Evolutionary conservation across 2,888 invertebrate species (phyloP).

Genomic region (Tetrapedia diversipes): DNA sequence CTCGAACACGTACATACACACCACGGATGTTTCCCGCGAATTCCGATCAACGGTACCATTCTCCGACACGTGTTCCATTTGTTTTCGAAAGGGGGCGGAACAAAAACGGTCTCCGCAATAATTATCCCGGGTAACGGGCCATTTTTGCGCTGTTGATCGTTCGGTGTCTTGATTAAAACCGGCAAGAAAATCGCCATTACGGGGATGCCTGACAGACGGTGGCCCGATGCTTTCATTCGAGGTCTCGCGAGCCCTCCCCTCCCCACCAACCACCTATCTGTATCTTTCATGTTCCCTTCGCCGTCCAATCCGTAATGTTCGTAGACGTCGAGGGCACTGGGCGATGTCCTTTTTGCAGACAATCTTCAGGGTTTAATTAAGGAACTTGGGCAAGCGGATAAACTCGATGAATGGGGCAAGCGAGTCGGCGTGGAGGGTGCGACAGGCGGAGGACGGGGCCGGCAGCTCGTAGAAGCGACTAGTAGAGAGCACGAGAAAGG

Average conservation of each 20-base stretch:
- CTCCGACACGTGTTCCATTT: not conserved
- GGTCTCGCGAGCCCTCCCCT: conserved; percentile 2
- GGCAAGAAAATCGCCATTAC: conserved; percentile 68
- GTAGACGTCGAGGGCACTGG: conserved; percentile 63
- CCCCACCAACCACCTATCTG: conserved; percentile 43
- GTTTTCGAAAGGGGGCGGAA: not conserved
- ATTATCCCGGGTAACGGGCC: conserved; percentile 25
- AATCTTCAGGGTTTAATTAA: conserved; percentile 82
- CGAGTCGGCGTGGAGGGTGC: conserved; percentile 45
- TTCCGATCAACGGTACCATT: not conserved
- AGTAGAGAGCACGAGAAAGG: not conserved
- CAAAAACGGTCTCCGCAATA: conserved; percentile 41
- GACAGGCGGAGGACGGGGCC: conserved; percentile 23
- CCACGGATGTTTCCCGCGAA: not conserved
- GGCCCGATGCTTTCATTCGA: conserved; percentile 47
- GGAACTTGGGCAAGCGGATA: conserved; percentile 80
- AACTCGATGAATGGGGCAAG: conserved; percentile 78
- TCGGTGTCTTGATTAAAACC: conserved; percentile 66
- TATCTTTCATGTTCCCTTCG: conserved; percentile 58
- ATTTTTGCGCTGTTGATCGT: conserved; percentile 48
- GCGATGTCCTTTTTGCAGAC: conserved; percentile 82
- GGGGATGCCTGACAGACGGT: conserved; percentile 64
- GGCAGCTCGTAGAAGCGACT: conserved; percentile 1
- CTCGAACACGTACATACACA: not conserved
- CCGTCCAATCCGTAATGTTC: conserved; percentile 64